A percentile compares a stretch with the other conserved stretches of the same genome.
phyloP scores from a whole-genome alignment of 2,797 vertebrate genomes.

The Chrosomus eos region DNA sequence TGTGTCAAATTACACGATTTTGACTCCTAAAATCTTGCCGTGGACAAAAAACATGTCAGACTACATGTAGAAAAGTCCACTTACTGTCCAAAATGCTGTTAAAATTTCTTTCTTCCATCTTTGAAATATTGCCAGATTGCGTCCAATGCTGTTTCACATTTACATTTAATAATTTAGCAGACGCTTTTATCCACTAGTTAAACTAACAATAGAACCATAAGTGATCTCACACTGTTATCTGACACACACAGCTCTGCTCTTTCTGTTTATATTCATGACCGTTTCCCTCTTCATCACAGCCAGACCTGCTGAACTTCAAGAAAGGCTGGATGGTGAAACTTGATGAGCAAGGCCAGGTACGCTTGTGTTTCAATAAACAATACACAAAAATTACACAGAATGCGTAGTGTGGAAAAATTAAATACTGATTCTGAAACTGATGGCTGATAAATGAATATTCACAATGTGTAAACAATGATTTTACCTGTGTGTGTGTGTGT shows the following conservation, averaged over 20 bases:
- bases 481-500: too few species aligned
- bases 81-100: too few species aligned
- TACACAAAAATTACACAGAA: background rate
- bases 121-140: too few species aligned
- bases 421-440: background rate
- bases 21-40: too few species aligned
- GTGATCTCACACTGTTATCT: background rate
- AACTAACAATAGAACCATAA: too few species aligned
- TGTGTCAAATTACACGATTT: too few species aligned
- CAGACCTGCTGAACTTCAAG: conserved; percentile 85
- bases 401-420: background rate
- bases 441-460: background rate
- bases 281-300: conserved; percentile 66
- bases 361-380: background rate
- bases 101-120: too few species aligned
- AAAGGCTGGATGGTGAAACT: conserved; percentile 88
- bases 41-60: too few species aligned
- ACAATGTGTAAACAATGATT: background rate
- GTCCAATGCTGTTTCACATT: too few species aligned
- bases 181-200: too few species aligned
- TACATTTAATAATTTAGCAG: too few species aligned
- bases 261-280: conserved; percentile 8
- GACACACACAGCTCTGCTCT: background rate
- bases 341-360: conserved; percentile 80
- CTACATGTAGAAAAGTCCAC: too few species aligned